These are phyloP conservation scores for Schrankia costaestrigalis DNA, from an alignment of 2,888 invertebrate species.

Conservation along the genomic window DNA sequence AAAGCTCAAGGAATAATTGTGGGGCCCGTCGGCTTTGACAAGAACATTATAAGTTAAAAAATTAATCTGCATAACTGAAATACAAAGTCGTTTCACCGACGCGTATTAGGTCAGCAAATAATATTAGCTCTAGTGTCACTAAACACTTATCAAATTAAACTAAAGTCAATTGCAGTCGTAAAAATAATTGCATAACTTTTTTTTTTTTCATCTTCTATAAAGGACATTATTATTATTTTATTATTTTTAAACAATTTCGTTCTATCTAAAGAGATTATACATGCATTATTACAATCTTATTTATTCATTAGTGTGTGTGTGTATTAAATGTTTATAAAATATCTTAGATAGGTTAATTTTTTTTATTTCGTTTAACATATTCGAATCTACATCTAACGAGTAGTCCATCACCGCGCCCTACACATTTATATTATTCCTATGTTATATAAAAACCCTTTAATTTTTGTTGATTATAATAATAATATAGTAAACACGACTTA, in stretches of 20 bases:
- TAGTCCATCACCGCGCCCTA: constrained; percentile 69
- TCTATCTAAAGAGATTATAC: constrained; percentile 70
- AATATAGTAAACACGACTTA: constrained; percentile 59
- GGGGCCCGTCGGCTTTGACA: constrained; percentile 28
- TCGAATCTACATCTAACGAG: constrained; percentile 62
- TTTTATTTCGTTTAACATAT: constrained; percentile 54
- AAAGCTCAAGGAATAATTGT: too few species aligned
- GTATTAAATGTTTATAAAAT: constrained; percentile 69
- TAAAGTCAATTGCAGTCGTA: constrained; percentile 48
- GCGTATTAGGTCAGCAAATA: constrained; percentile 38
- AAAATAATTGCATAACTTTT: constrained; percentile 32
- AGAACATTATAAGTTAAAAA: constrained; percentile 22
- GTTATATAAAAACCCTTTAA: constrained; percentile 54
- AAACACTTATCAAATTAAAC: constrained; percentile 46
- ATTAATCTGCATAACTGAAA: constrained; percentile 24
- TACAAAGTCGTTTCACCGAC: constrained; percentile 27
- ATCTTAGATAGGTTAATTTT: constrained; percentile 44
- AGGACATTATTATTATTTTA: constrained; percentile 41
- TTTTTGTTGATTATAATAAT: constrained; percentile 42
- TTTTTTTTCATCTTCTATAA: constrained; percentile 35
- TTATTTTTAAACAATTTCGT: constrained; percentile 51
- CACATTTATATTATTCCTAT: constrained; percentile 57
- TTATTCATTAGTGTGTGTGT: constrained; percentile 61
- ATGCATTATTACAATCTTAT: constrained; percentile 58
- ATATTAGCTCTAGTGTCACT: constrained; percentile 38